Percentiles rank a stretch among this genome's conserved stretches.
Conservation (phyloP, 64 coral and sea anemone species). For the Cladopsammia gracilis region DNA sequence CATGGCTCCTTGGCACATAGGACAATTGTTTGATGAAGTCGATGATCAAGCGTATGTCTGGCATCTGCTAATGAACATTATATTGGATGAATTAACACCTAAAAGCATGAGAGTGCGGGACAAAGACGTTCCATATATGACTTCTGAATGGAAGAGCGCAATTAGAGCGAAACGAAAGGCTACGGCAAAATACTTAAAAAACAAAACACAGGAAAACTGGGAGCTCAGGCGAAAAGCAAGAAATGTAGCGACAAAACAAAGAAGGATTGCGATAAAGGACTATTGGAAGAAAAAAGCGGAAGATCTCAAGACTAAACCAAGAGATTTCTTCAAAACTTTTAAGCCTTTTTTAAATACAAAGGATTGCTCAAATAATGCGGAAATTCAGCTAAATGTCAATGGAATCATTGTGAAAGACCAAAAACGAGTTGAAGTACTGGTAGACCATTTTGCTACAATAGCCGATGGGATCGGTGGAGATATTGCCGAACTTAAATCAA, state of each 20-base stretch:
- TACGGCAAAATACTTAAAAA: conserved; percentile 8
- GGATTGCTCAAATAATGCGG: neutral
- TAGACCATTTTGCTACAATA: neutral
- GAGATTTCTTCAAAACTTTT: conserved; percentile 28
- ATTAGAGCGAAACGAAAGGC: conserved; percentile 32
- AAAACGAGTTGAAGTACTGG: neutral
- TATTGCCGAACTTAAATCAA: neutral
- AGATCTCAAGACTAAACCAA: neutral
- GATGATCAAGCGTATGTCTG: conserved; percentile 30
- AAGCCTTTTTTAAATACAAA: conserved; percentile 4
- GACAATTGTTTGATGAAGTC: conserved; percentile 13
- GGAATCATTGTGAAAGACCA: neutral
- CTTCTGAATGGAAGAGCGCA: conserved; percentile 20
- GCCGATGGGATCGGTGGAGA: conserved; percentile 6
- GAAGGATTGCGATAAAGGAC: conserved; percentile 1
- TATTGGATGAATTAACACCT: neutral
- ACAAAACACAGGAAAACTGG: conserved; percentile 20
- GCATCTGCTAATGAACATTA: neutral
- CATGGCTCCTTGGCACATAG: conserved; percentile 18
- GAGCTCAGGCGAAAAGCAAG: neutral
- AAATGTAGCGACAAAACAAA: conserved; percentile 14
- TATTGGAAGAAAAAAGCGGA: neutral
- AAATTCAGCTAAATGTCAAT: neutral
- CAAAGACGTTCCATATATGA: conserved; percentile 35
- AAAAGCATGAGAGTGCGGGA: conserved; percentile 38